Evolutionary conservation across 2,797 vertebrate species (phyloP).

Genomic region (Amniataba percoides): DNA sequence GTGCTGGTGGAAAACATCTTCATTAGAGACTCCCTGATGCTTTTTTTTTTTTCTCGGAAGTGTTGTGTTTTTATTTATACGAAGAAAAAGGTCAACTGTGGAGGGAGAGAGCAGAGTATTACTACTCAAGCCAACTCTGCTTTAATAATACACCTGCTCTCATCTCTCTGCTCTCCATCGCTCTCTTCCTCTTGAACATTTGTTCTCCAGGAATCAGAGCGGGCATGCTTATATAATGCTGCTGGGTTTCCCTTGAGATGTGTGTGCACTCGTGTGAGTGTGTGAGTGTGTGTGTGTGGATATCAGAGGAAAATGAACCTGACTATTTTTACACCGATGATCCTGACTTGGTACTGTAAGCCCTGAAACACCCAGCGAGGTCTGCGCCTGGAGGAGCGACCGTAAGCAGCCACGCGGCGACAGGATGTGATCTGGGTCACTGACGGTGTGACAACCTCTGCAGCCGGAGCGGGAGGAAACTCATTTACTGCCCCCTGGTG

Average conservation of each 20-base stretch:
- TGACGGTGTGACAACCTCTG: conserved; percentile 5
- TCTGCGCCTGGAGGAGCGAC: conserved; percentile 4
- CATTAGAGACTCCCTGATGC: not conserved
- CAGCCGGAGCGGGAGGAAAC: not conserved
- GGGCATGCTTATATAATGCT: conserved; percentile 58
- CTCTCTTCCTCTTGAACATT: conserved; percentile 30
- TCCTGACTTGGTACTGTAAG: conserved; percentile 23
- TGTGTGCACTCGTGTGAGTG: not conserved
- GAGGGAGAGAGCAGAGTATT: conserved; percentile 5
- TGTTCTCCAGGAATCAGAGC: conserved; percentile 59
- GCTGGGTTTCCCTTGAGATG: conserved; percentile 39
- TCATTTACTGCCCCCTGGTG: conserved; percentile 54
- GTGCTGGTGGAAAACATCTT: not conserved
- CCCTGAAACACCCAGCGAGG: conserved; percentile 5
- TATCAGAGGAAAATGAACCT: conserved; percentile 2
- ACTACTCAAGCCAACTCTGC: conserved; percentile 32
- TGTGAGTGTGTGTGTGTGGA: conserved; percentile 9
- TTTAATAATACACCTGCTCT: conserved; percentile 50
- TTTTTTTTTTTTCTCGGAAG: not conserved
- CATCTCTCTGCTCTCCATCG: not conserved
- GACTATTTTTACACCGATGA: conserved; percentile 14
- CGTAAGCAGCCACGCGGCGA: conserved; percentile 3
- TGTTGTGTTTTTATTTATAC: conserved; percentile 38
- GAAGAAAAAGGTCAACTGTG: conserved; percentile 43
- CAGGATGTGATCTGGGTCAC: conserved; percentile 63